A percentile compares a stretch with the other conserved stretches of the same genome.
These are phyloP conservation scores for Melipona quadrifasciata DNA, from an alignment of 1,140 invertebrate species.

Conservation along the genomic window DNA sequence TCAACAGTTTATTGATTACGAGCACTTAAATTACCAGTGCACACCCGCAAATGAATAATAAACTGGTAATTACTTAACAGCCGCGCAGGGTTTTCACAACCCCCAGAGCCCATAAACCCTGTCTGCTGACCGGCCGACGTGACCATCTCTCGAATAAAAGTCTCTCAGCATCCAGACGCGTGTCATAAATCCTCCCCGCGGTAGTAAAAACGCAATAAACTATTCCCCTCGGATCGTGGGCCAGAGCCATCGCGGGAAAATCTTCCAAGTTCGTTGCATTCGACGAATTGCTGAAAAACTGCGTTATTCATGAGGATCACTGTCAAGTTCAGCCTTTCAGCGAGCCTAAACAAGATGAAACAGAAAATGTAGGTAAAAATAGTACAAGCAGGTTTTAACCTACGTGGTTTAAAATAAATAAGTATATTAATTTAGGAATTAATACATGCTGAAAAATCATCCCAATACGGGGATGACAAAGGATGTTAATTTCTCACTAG, in stretches of 20 bases:
- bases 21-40: neutral
- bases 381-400: too few species aligned
- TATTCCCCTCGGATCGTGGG: neutral
- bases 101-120: neutral
- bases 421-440: too few species aligned
- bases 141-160: neutral
- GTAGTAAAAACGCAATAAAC: slow-evolving; percentile 18
- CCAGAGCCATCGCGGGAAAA: neutral
- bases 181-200: neutral
- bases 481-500: too few species aligned
- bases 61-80: slow-evolving; percentile 3
- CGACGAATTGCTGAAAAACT: neutral
- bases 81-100: neutral
- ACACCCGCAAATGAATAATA: neutral
- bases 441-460: too few species aligned
- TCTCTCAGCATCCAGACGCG: neutral
- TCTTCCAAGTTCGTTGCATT: too few species aligned
- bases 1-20: neutral
- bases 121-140: too few species aligned
- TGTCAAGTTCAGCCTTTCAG: neutral
- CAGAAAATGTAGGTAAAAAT: too few species aligned
- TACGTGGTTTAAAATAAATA: too few species aligned
- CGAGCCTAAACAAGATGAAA: neutral
- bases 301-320: neutral
- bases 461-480: too few species aligned